Conservation (phyloP, 2,888 invertebrate genomes). For the Agrilus biguttatus region DNA sequence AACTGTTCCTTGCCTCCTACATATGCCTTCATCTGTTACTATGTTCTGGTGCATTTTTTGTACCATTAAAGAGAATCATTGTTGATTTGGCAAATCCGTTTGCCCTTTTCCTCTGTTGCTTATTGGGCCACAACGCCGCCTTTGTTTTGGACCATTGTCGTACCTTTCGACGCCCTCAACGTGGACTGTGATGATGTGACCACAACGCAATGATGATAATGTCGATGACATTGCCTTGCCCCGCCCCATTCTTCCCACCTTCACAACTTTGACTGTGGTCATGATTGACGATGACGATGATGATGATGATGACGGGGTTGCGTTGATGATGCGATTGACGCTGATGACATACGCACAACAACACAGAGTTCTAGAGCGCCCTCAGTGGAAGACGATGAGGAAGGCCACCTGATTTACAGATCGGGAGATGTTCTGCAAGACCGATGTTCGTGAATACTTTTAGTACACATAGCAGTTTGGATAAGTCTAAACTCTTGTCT, state of each 20-base stretch:
- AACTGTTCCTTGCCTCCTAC: slow-evolving; percentile 13
- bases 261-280: slow-evolving; percentile 11
- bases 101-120: slow-evolving; percentile 52
- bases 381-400: slow-evolving; percentile 97
- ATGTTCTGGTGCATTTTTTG: slow-evolving; percentile 25
- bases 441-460: slow-evolving; percentile 90
- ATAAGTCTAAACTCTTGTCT: slow-evolving; percentile 19
- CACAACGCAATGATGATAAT: slow-evolving; percentile 17
- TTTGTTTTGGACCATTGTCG: slow-evolving; percentile 27
- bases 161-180: too few relatives aligned
- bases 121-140: slow-evolving; percentile 39
- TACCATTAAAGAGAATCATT: slow-evolving; percentile 28
- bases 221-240: slow-evolving; percentile 37
- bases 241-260: slow-evolving; percentile 20
- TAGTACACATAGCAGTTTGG: slow-evolving; percentile 26
- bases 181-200: too few relatives aligned
- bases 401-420: slow-evolving; percentile 99
- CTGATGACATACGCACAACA: slow-evolving; percentile 17
- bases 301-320: slow-evolving; percentile 14
- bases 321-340: slow-evolving; percentile 21
- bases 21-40: slow-evolving; percentile 28
- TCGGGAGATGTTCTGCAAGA: slow-evolving; percentile 97
- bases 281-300: slow-evolving; percentile 13
- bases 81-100: slow-evolving; percentile 49
- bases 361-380: slow-evolving; percentile 73